phyloP scores from a whole-genome alignment of 2,797 vertebrate genomes.

The Brachymystax lenok region DNA sequence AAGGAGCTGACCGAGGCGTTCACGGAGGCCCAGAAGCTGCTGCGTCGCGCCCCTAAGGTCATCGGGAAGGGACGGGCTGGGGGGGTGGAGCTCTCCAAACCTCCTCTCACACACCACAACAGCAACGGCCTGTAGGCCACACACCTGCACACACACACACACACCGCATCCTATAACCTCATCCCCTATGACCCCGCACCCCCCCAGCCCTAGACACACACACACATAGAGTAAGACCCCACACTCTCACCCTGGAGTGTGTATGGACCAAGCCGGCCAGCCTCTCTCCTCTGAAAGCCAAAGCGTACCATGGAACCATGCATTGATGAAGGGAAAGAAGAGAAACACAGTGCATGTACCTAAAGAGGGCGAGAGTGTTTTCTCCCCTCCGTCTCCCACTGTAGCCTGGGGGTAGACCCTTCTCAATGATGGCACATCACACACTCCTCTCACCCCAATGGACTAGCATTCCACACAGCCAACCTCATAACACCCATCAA shows the following conservation, averaged over 20 bases:
- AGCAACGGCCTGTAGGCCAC: slow-evolving; percentile 89
- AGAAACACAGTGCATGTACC: slow-evolving; percentile 51
- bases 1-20: slow-evolving; percentile 94
- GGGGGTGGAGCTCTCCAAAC: slow-evolving; percentile 89
- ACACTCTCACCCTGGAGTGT: slow-evolving; percentile 26
- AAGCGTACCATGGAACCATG: slow-evolving; percentile 35
- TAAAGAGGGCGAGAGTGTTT: slow-evolving; percentile 33
- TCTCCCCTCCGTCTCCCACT: slow-evolving; percentile 1
- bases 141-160: neutral
- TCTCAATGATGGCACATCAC: neutral
- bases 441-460: neutral
- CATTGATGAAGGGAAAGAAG: slow-evolving; percentile 17
- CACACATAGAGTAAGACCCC: slow-evolving; percentile 10
- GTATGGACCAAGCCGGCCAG: slow-evolving; percentile 26
- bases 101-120: slow-evolving; percentile 92
- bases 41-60: slow-evolving; percentile 94
- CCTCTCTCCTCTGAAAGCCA: slow-evolving; percentile 18
- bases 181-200: neutral
- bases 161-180: slow-evolving; percentile 41
- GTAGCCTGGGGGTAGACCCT: neutral
- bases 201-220: slow-evolving; percentile 16
- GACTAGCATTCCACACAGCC: neutral
- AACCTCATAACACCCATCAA: neutral
- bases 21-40: slow-evolving; percentile 91
- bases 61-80: slow-evolving; percentile 87